Evolutionary conservation across 2,888 invertebrate genomes (phyloP), one percentile per base, ranked within the genome.

Genomic region (Erebia aethiops): DNA sequence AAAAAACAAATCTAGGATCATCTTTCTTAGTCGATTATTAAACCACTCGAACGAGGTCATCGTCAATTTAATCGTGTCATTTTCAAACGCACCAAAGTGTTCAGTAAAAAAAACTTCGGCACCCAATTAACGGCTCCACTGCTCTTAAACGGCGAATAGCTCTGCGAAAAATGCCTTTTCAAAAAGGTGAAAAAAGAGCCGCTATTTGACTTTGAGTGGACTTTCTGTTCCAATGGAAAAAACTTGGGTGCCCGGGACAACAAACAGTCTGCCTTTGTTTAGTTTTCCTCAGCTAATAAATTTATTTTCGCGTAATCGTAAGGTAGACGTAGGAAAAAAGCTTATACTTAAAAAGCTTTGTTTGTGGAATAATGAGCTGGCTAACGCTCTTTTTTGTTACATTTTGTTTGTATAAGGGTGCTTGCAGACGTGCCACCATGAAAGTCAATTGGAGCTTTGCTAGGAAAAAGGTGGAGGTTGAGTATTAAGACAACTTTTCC

Each of bases 121-220:
- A 81, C 46, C 87, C 86, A 87, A 86, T 87, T 84, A 87, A 84
- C 82, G 77, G 80, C 80, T 81, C 76, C 80, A 86, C 88, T 89
- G 86, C 89, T 89, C 87, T 89, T 87, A 84, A 87, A 86, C 81
- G 86, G 86, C 82, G 81, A 87, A 85, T 82, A 80, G 82, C 85
- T 82, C 78, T 80, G 80, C 81, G 81, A 79, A 82, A 90, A 90
- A 87, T 91, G 87, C 80, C 80, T 79, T 84, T 84, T 86, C 85
- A 80, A 83, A 86, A 91, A 91, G 91, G 16, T 88, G 89, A 62
- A 62, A 60, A 43, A 62, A 21, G 49, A 90, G 90, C 91, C 90
- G 90, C 91, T 92, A 92, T 87, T 82, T 75, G 87, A 91, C 86
- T 90, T 90, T 80, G 77, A 80, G 80, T 80, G 82, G 88, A 90